Conservation (phyloP, 2,113 vertebrate genomes). For the Brienomyrus longianalis region DNA sequence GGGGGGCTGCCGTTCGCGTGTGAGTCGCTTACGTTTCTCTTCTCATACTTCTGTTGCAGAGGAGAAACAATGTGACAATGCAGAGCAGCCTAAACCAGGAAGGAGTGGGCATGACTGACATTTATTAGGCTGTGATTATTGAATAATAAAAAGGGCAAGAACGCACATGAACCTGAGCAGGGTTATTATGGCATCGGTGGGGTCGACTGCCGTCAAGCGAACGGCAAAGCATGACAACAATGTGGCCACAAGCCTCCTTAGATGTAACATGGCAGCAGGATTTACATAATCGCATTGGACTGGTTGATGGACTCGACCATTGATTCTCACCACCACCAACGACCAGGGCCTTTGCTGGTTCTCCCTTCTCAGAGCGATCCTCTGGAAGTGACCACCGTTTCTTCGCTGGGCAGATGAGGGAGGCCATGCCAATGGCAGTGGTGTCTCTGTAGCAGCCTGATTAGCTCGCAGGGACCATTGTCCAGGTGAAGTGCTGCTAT, state of each 20-base stretch:
- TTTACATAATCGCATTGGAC: conserved; percentile 54
- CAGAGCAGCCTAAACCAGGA: background rate
- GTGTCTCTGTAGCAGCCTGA: conserved; percentile 26
- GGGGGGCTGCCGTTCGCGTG: background rate
- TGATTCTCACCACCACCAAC: background rate
- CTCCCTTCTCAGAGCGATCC: background rate
- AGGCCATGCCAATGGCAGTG: background rate
- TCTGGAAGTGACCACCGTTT: background rate
- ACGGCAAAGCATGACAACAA: background rate
- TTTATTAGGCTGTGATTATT: background rate
- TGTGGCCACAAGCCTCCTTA: conserved; percentile 15
- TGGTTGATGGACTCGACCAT: conserved; percentile 41
- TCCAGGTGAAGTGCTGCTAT: conserved; percentile 23
- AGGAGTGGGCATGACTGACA: background rate
- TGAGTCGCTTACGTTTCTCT: background rate
- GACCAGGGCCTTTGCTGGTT: background rate
- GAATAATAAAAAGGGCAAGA: background rate
- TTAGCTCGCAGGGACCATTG: conserved; percentile 19
- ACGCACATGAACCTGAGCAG: background rate
- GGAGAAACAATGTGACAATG: background rate
- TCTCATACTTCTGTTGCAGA: background rate
- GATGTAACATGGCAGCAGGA: conserved; percentile 39
- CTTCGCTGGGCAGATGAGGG: background rate
- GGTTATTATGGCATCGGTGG: background rate
- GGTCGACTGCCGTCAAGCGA: background rate